phyloP scores from a whole-genome alignment of 2,113 vertebrate species.

The Rostratula benghalensis region DNA sequence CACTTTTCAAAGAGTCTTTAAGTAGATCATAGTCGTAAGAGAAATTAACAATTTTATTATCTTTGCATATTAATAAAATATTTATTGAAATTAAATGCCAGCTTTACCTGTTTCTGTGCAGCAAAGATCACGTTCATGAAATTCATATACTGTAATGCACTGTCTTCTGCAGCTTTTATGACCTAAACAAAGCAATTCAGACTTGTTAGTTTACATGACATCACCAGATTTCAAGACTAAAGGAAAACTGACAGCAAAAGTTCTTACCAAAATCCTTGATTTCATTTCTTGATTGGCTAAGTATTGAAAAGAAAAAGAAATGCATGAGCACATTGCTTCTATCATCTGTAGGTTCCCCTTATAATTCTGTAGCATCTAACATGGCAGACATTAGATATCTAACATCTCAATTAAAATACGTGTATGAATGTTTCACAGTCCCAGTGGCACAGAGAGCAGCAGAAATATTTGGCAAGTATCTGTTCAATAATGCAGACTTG shows the following conservation, averaged over 20 bases:
- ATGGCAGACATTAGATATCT: neutral
- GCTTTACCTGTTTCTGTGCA: conserved; percentile 91
- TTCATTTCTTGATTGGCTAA: conserved; percentile 90
- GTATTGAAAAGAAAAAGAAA: conserved; percentile 42
- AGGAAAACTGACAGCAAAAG: neutral
- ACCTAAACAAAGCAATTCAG: conserved; percentile 76
- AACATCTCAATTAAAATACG: neutral
- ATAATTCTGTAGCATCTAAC: neutral
- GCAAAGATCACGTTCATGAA: conserved; percentile 99
- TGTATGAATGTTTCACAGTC: neutral
- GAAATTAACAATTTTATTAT: neutral
- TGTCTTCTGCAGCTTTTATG: conserved; percentile 95
- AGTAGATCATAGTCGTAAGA: neutral
- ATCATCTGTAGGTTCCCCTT: neutral
- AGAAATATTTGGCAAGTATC: neutral
- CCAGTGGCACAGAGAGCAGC: neutral
- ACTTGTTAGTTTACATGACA: neutral
- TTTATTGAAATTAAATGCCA: neutral
- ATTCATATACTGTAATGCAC: conserved; percentile 94
- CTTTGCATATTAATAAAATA: neutral
- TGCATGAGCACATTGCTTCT: neutral
- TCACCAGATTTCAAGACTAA: neutral
- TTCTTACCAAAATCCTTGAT: conserved; percentile 92
- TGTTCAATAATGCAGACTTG: neutral
- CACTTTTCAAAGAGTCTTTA: neutral